Percentiles rank a stretch among this genome's conserved stretches.
Conservation (phyloP, 2,797 vertebrate genomes). For the Salmo trutta region DNA sequence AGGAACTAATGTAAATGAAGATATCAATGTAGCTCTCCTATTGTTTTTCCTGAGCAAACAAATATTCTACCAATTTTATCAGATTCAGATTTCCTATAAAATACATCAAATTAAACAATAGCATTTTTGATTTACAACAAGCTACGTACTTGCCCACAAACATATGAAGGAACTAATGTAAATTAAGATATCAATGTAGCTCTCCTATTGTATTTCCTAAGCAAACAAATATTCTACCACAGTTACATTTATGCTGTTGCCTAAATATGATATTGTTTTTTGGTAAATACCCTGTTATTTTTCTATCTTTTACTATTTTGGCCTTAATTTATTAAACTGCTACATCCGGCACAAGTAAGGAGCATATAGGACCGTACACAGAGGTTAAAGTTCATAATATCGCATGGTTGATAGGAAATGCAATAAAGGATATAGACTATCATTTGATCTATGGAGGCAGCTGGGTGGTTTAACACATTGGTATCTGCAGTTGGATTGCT, state of each 20-base stretch:
- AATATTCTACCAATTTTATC: slow-evolving; percentile 58
- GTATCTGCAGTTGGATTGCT: not conserved
- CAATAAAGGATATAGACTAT: slow-evolving; percentile 25
- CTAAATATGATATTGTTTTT: slow-evolving; percentile 52
- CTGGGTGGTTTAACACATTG: slow-evolving; percentile 15
- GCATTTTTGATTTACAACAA: slow-evolving; percentile 54
- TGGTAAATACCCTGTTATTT: slow-evolving; percentile 66
- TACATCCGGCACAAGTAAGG: slow-evolving; percentile 14
- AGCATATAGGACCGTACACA: slow-evolving; percentile 13
- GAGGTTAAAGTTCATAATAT: slow-evolving; percentile 17
- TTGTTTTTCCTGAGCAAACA: slow-evolving; percentile 39
- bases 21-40: slow-evolving; percentile 57
- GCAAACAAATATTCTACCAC: slow-evolving; percentile 48
- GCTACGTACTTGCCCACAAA: slow-evolving; percentile 64
- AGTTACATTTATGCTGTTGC: slow-evolving; percentile 51
- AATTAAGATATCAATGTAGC: slow-evolving; percentile 56
- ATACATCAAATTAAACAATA: slow-evolving; percentile 40
- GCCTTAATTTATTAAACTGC: slow-evolving; percentile 33
- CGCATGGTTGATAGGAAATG: slow-evolving; percentile 44
- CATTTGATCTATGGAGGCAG: slow-evolving; percentile 13
- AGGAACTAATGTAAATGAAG: slow-evolving; percentile 61
- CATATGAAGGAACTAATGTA: slow-evolving; percentile 66
- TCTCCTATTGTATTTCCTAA: slow-evolving; percentile 47
- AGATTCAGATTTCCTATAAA: slow-evolving; percentile 48
- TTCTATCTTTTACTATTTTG: slow-evolving; percentile 68